Percentiles rank a stretch among this genome's conserved stretches.
These are phyloP conservation scores for Drosophila miranda DNA, from an alignment of 1,140 invertebrate genomes.

Conservation along the genomic window DNA sequence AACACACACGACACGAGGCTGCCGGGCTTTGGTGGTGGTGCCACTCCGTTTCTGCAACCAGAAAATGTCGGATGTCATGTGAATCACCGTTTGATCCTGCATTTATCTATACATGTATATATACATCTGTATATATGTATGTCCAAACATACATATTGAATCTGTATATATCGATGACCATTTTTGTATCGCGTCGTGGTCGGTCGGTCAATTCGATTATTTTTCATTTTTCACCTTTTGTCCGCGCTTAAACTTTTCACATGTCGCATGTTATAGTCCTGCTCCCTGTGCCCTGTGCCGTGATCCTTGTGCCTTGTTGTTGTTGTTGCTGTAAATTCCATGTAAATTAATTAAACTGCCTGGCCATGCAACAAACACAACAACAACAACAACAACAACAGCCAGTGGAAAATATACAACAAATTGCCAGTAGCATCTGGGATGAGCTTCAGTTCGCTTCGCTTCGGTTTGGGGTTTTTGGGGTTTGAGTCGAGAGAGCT, in stretches of 20 bases:
- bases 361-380: conserved; percentile 58
- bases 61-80: conserved; percentile 61
- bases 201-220: conserved; percentile 75
- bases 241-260: conserved; percentile 73
- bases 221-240: conserved; percentile 77
- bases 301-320: not conserved
- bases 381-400: conserved; percentile 5
- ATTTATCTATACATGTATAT: not conserved
- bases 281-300: conserved; percentile 10
- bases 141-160: conserved; percentile 2
- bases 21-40: not conserved
- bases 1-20: conserved; percentile 36
- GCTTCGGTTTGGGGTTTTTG: conserved; percentile 16
- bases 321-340: conserved; percentile 76
- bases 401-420: conserved; percentile 39
- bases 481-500: not conserved
- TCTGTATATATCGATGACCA: conserved; percentile 29
- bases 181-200: conserved; percentile 45
- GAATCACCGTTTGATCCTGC: conserved; percentile 51
- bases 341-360: conserved; percentile 81
- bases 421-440: conserved; percentile 66
- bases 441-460: conserved; percentile 17
- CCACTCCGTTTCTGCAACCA: conserved; percentile 1
- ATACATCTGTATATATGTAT: conserved; percentile 10
- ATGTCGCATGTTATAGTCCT: conserved; percentile 46